Evolutionary conservation across 2,888 invertebrate genomes (phyloP).

Genomic region (Zaprionus lineosus): DNA sequence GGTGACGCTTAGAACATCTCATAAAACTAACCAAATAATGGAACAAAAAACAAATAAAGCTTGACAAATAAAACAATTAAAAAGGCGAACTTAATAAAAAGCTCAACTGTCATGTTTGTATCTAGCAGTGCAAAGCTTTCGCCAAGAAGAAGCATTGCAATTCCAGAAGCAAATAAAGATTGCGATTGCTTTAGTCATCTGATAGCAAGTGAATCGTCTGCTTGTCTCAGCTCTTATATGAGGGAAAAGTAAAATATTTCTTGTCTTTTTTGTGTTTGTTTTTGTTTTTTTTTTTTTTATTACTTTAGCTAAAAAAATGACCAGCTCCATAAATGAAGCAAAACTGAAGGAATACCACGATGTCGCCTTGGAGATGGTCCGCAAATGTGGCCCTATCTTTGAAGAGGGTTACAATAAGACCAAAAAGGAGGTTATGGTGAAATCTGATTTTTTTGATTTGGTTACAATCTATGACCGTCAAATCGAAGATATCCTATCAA

Average conservation of each 20-base stretch:
- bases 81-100: conserved; percentile 14
- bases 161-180: too few species aligned
- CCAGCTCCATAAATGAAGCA: conserved; percentile 70
- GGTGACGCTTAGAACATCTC: conserved; percentile 20
- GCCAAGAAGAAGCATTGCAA: conserved; percentile 19
- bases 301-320: conserved; percentile 19
- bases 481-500: conserved; percentile 88
- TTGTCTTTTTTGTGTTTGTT: not conserved
- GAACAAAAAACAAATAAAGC: conserved; percentile 81
- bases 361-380: conserved; percentile 69
- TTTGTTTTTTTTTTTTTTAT: conserved; percentile 1
- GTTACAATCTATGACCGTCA: conserved; percentile 90
- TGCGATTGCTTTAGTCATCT: conserved; percentile 16
- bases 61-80: conserved; percentile 35
- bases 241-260: too few species aligned
- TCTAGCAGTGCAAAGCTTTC: too few species aligned
- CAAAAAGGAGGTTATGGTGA: conserved; percentile 80
- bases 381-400: conserved; percentile 74
- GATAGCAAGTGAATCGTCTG: conserved; percentile 7
- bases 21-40: conserved; percentile 6
- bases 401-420: conserved; percentile 69
- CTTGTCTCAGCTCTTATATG: not conserved
- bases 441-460: conserved; percentile 86
- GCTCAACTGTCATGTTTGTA: not conserved
- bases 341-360: conserved; percentile 71